Evolutionary conservation across 2,888 invertebrate species (phyloP).

Genomic region (Phytoseiulus persimilis): DNA sequence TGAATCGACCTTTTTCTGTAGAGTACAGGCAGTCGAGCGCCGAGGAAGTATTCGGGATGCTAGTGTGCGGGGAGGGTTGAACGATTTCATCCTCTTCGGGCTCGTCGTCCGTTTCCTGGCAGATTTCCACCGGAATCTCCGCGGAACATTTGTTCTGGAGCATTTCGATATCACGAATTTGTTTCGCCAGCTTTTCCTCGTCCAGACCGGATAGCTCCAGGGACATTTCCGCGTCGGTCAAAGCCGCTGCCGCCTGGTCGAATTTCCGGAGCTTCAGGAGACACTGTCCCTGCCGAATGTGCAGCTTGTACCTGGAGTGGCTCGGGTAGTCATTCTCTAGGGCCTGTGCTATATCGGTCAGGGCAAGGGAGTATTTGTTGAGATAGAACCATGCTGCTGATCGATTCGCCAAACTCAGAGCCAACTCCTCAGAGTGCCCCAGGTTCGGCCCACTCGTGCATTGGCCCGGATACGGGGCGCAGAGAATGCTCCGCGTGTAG

Average conservation of each 20-base stretch:
- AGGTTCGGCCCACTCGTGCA: conserved; percentile 41
- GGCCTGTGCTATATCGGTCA: conserved; percentile 60
- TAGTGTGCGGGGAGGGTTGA: conserved; percentile 45
- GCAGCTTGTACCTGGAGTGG: conserved; percentile 60
- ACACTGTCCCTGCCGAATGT: conserved; percentile 61
- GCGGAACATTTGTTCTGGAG: conserved; percentile 42
- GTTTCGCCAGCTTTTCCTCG: conserved; percentile 22
- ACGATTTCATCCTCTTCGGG: conserved; percentile 42
- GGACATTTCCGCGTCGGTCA: conserved; percentile 44
- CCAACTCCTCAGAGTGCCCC: conserved; percentile 55
- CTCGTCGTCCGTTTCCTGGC: conserved; percentile 41
- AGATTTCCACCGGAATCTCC: conserved; percentile 38
- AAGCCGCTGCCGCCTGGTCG: conserved; percentile 50
- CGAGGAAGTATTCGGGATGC: conserved; percentile 47
- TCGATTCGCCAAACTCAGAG: conserved; percentile 62
- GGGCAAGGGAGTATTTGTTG: conserved; percentile 59
- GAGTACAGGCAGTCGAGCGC: conserved; percentile 50
- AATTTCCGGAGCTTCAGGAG: conserved; percentile 55
- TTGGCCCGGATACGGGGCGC: conserved; percentile 44
- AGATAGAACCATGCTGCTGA: conserved; percentile 61
- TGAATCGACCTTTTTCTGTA: conserved; percentile 59
- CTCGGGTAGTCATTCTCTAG: conserved; percentile 59
- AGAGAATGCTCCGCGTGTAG: conserved; percentile 45
- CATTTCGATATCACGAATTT: conserved; percentile 42
- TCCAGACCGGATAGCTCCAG: conserved; percentile 39